Percentiles rank a stretch among this genome's conserved stretches.
Conservation (phyloP, 2,888 invertebrate genomes). For the Miltochrista miniata region DNA sequence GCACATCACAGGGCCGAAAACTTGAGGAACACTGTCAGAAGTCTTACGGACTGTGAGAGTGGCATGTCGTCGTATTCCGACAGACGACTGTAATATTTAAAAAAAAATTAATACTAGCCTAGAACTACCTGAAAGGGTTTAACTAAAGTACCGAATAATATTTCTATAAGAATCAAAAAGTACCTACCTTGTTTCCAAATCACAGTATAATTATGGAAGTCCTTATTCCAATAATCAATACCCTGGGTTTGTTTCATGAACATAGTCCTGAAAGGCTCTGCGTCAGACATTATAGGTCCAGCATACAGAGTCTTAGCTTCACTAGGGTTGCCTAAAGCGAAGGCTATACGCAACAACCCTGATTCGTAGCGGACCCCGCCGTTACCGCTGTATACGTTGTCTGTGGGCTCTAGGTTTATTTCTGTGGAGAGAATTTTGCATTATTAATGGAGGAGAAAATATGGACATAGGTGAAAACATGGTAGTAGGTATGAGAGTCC, state of each 20-base stretch:
- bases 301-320: constrained; percentile 64
- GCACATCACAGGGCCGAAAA: no score
- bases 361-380: constrained; percentile 85
- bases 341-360: constrained; percentile 90
- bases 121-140: no score
- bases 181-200: constrained; percentile 86
- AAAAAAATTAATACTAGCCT: no score
- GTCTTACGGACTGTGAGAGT: no score
- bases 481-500: no score
- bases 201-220: constrained; percentile 87
- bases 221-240: constrained; percentile 79
- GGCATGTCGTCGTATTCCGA: no score
- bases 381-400: constrained; percentile 85
- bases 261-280: constrained; percentile 69
- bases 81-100: no score
- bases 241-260: constrained; percentile 66
- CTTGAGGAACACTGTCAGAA: no score
- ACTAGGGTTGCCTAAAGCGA: constrained; percentile 85
- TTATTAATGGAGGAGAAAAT: no score
- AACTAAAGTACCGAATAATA: no score
- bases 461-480: no score
- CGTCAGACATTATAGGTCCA: constrained; percentile 65
- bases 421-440: constrained; percentile 64
- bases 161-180: neutral
- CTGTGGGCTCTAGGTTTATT: constrained; percentile 86